Conservation (phyloP, 1,140 invertebrate genomes). For the Bombus terrestris region DNA sequence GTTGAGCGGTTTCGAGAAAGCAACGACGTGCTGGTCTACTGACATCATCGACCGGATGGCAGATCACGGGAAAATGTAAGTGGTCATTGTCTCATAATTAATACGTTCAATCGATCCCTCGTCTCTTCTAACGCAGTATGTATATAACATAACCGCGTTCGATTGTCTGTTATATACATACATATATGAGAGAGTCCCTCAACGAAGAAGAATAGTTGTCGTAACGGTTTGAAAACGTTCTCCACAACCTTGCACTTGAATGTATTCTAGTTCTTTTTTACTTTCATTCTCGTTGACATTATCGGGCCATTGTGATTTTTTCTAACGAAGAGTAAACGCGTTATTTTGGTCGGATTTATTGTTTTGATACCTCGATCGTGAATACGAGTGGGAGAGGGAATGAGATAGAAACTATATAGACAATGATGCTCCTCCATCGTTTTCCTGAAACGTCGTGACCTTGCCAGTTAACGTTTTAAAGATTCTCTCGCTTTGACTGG, state of each 20-base stretch:
- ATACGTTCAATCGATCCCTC: not conserved
- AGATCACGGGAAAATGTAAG: conserved; percentile 65
- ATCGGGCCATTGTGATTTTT: too few species aligned
- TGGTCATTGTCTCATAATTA: conserved; percentile 9
- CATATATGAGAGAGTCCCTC: not conserved
- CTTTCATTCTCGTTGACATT: conserved; percentile 17
- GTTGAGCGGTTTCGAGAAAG: conserved; percentile 32
- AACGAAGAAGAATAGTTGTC: not conserved
- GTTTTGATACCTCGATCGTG: not conserved
- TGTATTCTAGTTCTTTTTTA: not conserved
- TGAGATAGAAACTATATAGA: too few species aligned
- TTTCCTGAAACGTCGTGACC: conserved; percentile 2
- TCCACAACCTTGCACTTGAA: conserved; percentile 20
- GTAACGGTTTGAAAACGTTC: not conserved
- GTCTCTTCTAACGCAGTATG: not conserved
- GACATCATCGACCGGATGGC: conserved; percentile 54
- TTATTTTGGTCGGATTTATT: not conserved
- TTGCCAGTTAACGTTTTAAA: conserved; percentile 35
- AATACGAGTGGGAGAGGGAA: not conserved
- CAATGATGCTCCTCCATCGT: not conserved
- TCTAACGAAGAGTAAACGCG: not conserved
- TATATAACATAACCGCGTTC: not conserved
- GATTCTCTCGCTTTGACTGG: conserved; percentile 38
- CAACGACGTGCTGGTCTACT: conserved; percentile 39
- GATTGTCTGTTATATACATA: not conserved